phyloP scores from a whole-genome alignment of 37 sponge, comb jelly and placozoan genomes.

The Lycopodina hypogea region DNA sequence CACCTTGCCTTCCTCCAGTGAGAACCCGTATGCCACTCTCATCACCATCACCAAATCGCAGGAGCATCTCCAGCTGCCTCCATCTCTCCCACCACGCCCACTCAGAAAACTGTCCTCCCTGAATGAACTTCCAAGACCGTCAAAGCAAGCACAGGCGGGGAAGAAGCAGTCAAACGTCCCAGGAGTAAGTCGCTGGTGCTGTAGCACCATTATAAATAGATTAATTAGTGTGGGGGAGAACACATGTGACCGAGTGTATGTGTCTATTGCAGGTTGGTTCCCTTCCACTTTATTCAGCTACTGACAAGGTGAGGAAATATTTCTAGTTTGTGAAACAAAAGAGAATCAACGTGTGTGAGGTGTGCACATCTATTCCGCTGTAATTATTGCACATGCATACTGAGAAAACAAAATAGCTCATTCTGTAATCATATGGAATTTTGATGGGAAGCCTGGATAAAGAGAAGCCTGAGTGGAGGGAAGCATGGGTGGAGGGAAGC shows the following conservation, averaged over 20 bases:
- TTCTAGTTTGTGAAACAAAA: too few relatives aligned
- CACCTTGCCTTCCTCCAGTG: not conserved
- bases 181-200: not conserved
- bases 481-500: too few relatives aligned
- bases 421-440: too few relatives aligned
- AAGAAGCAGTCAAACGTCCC: not conserved
- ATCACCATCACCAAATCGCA: not conserved
- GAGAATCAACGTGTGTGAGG: too few relatives aligned
- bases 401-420: too few relatives aligned
- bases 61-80: not conserved
- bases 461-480: too few relatives aligned
- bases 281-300: not conserved
- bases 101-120: not conserved
- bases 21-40: not conserved
- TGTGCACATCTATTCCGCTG: too few relatives aligned
- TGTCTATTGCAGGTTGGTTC: slow-evolving; percentile 19
- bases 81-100: slow-evolving; percentile 6
- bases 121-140: not conserved
- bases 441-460: too few relatives aligned
- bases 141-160: not conserved
- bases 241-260: too few relatives aligned
- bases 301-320: not conserved
- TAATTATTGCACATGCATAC: too few relatives aligned
- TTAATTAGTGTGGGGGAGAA: not conserved
- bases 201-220: not conserved